Evolutionary conservation across 2,888 invertebrate genomes (phyloP).

Genomic region (Trachelus troglodyta): DNA sequence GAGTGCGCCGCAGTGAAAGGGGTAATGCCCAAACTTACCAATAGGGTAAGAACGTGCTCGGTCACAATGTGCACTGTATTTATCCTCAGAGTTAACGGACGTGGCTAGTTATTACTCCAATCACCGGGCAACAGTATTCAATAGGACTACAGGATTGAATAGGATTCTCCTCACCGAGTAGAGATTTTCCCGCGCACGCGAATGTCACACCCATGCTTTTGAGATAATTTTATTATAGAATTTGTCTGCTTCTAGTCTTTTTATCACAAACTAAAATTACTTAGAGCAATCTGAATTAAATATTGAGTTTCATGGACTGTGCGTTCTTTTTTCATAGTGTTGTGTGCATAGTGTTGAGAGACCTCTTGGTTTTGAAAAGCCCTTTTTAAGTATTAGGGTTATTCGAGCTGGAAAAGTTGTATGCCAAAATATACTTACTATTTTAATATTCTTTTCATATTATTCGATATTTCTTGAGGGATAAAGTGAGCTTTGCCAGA

Average conservation of each 20-base stretch:
- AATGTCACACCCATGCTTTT: neutral
- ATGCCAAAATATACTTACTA: neutral
- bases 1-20: too few relatives aligned
- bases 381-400: neutral
- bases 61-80: neutral
- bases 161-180: neutral
- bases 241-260: neutral
- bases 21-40: too few relatives aligned
- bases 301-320: neutral
- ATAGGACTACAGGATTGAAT: neutral
- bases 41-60: neutral
- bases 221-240: neutral
- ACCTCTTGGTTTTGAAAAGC: neutral
- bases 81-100: neutral
- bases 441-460: neutral
- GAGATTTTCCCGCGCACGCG: neutral
- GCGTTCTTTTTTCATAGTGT: neutral
- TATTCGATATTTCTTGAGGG: neutral
- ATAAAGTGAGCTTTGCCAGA: neutral
- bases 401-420: neutral
- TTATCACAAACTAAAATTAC: neutral
- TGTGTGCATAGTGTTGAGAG: neutral
- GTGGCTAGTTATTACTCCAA: neutral
- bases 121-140: neutral
- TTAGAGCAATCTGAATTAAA: neutral